These are phyloP conservation scores for Egretta garzetta DNA, from an alignment of 2,113 vertebrate species.

Conservation along the genomic window DNA sequence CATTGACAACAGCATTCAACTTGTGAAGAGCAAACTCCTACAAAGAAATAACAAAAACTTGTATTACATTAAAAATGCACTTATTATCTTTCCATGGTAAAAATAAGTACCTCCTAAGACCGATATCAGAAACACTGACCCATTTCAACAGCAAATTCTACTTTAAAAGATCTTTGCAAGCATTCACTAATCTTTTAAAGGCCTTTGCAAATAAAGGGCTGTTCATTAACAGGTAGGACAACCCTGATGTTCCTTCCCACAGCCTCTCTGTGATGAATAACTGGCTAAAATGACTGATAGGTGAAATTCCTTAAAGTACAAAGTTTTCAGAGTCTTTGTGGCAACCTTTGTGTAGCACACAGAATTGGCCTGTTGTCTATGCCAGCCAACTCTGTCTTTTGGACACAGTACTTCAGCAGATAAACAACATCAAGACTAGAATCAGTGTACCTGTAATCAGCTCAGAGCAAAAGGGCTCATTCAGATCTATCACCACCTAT, in stretches of 20 bases:
- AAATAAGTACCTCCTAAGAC: neutral
- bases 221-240: neutral
- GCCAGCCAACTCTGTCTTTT: neutral
- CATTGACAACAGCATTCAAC: conserved; percentile 94
- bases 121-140: neutral
- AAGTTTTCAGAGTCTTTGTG: neutral
- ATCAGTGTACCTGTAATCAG: neutral
- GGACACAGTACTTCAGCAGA: neutral
- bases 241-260: neutral
- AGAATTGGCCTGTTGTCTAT: neutral
- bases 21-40: conserved; percentile 99
- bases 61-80: neutral
- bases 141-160: neutral
- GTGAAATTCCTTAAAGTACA: neutral
- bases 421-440: neutral
- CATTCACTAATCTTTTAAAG: neutral
- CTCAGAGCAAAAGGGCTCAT: neutral
- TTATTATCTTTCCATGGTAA: neutral
- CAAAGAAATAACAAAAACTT: conserved; percentile 42
- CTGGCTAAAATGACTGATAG: neutral
- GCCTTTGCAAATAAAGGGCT: neutral
- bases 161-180: neutral
- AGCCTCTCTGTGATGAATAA: neutral
- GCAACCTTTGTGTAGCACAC: neutral
- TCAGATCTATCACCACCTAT: neutral